Evolutionary conservation across 2,888 invertebrate species (phyloP).

Genomic region (Athalia circularis): DNA sequence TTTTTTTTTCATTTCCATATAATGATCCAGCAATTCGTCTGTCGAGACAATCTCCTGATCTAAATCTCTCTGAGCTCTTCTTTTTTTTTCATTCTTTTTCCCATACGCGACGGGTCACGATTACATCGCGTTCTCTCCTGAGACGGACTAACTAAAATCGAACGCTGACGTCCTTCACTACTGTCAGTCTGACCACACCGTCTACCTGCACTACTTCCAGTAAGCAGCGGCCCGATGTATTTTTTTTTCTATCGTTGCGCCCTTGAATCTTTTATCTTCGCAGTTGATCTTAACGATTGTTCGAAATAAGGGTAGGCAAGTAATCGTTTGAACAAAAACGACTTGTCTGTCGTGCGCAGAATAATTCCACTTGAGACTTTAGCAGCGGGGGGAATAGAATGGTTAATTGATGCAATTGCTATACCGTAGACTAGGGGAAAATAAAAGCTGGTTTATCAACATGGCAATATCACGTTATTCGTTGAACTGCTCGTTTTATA

Average conservation of each 20-base stretch:
- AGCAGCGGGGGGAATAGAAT: constrained; percentile 31
- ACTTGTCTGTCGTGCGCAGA: not conserved
- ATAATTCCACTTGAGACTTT: constrained; percentile 8
- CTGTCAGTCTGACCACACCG: constrained; percentile 23
- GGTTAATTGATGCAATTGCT: constrained; percentile 34
- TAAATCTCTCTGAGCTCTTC: not conserved
- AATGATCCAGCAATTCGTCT: not conserved
- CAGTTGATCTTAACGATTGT: not conserved
- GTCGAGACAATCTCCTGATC: not conserved
- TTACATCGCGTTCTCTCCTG: not conserved
- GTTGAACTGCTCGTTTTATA: constrained; percentile 5
- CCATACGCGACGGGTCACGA: not conserved
- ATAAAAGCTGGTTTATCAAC: not conserved
- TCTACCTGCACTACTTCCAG: constrained; percentile 27
- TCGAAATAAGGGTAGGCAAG: not conserved
- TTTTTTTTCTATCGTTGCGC: not conserved
- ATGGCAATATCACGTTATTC: constrained; percentile 12
- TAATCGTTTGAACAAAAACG: constrained; percentile 10
- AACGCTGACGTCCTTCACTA: constrained; percentile 6
- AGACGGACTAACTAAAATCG: not conserved
- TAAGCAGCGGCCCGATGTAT: not conserved
- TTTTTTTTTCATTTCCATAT: not conserved
- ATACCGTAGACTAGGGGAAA: not conserved
- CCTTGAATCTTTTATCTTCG: not conserved
- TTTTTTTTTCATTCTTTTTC: not conserved